Evolutionary conservation across 1,140 invertebrate species (phyloP).

Genomic region (Lithobius niger): DNA sequence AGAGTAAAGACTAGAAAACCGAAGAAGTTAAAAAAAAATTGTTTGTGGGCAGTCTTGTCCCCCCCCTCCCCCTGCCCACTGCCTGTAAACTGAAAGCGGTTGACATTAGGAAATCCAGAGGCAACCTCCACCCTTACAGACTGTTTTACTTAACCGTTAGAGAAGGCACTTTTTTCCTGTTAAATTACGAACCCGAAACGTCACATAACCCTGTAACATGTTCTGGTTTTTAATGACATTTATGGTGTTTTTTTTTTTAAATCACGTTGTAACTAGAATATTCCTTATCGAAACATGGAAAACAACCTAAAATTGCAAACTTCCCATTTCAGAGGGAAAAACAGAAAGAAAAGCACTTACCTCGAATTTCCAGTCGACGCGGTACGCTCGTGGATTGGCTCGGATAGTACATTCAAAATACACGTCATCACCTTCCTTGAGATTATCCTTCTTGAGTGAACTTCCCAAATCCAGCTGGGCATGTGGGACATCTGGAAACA

Average conservation of each 20-base stretch:
- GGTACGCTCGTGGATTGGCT: conserved; percentile 66
- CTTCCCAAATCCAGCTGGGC: conserved; percentile 62
- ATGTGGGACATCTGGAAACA: conserved; percentile 57
- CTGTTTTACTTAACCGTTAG: no score
- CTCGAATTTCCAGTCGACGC: conserved; percentile 69
- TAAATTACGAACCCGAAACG: no score
- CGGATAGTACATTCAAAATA: conserved; percentile 82
- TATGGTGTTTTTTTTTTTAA: neutral
- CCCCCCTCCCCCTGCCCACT: no score
- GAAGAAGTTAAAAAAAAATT: no score
- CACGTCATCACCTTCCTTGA: conserved; percentile 72
- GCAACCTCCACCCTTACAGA: no score
- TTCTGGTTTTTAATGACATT: conserved; percentile 11
- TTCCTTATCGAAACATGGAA: no score
- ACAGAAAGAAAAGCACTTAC: conserved; percentile 42
- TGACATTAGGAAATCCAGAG: no score
- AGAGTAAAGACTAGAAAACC: no score
- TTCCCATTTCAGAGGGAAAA: neutral
- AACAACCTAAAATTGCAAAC: neutral
- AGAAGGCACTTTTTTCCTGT: no score
- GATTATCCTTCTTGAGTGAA: conserved; percentile 56
- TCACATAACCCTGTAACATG: no score
- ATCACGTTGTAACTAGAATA: neutral
- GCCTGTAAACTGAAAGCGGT: no score
- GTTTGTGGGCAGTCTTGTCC: no score